phyloP scores from a whole-genome alignment of 2,113 vertebrate species.

The Atlantisia rogersi region DNA sequence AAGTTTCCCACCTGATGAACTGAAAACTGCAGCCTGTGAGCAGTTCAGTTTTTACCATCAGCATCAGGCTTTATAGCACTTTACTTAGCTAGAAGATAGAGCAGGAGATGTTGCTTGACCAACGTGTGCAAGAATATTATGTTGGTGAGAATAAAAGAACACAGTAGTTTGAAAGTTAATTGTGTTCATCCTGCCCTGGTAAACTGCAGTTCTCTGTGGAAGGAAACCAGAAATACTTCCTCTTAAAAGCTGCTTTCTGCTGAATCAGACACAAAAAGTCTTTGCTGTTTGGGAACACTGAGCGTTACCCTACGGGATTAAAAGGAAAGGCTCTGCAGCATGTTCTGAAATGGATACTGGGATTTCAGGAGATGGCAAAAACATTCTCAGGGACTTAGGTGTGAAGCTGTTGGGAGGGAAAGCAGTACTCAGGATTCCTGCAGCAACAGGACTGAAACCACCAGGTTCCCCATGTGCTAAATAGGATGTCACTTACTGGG shows the following conservation, averaged over 20 bases:
- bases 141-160: neutral
- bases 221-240: neutral
- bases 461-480: neutral
- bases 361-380: neutral
- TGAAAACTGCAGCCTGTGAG: neutral
- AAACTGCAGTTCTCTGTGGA: neutral
- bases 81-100: neutral
- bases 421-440: neutral
- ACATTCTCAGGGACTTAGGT: neutral
- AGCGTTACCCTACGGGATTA: neutral
- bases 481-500: neutral
- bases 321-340: neutral
- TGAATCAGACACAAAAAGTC: neutral
- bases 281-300: neutral
- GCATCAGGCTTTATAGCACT: neutral
- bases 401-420: neutral
- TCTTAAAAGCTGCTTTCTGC: neutral
- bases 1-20: neutral
- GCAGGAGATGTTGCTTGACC: neutral
- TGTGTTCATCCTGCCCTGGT: neutral
- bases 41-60: neutral
- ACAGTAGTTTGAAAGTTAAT: neutral
- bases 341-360: neutral
- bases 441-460: neutral
- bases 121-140: neutral